Base-by-base conservation (phyloP, 2,113 vertebrate genomes). In the Zosterops lateralis region DNA sequence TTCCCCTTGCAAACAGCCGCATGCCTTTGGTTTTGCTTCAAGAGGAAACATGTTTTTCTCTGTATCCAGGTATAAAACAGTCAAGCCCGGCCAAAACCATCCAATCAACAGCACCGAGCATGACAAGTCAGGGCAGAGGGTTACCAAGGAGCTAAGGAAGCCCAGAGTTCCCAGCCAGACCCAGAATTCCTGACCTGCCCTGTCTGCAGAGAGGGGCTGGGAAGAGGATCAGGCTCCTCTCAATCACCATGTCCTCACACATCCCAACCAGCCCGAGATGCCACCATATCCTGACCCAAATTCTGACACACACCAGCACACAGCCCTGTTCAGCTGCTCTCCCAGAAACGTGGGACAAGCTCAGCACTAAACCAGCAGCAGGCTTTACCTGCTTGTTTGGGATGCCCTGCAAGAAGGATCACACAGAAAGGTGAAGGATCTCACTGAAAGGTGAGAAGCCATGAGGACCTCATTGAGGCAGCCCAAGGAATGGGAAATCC, bases 221-320 rank as follows among this genome's bases (percentile, higher is more conserved):
- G 32, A 82, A 34, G 54, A 47, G 31, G n/a, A 29, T 34, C 64
- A 29, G 51, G 40, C 57, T 75, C 40, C 48, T 50, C 67, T 56
- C 68, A 42, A 9, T 8, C 2, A 0, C 32, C 0, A 3, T 2
- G 6, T 26, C 77, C 54, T 71, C 57, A 31, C 5, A 1, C 22
- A 50, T 6, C 88, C 66, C 17, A 3, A 20, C 6, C 25, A 57
- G 45, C 65, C 57, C 32, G 9, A 72, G 24, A 15, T 1, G 31
- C 25, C 80, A 60, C 38, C 64, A 68, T 0, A 25, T 17, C 58
- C 76, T 15, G 31, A 65, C 17, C 71, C 3, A 1, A 38, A 70
- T 38, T 51, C 9, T 16, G 65, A 36, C 0, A 0, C 0, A 2
- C n/a, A 28, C 22, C 62, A 47, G 54, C 32, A 8, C 60, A 50